phyloP scores from a whole-genome alignment of 2,797 vertebrate species.

The Paratrypauchen microcephalus region DNA sequence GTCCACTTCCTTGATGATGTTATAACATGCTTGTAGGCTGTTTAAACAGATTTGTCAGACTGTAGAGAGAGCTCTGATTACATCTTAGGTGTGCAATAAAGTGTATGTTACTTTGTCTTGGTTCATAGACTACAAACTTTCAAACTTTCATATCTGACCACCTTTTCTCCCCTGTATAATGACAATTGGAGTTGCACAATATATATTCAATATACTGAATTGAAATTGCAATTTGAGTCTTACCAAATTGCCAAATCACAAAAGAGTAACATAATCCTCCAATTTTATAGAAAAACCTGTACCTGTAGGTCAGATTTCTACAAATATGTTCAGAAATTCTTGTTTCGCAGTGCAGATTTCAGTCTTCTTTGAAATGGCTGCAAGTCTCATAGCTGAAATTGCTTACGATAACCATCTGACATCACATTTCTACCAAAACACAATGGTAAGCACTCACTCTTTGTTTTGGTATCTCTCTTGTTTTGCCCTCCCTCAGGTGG shows the following conservation, averaged over 20 bases:
- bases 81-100: not conserved
- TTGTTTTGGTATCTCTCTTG: not conserved
- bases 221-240: too few species aligned
- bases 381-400: not conserved
- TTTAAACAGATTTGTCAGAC: not conserved
- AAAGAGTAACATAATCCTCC: too few species aligned
- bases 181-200: not conserved
- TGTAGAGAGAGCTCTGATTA: not conserved
- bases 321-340: too few species aligned
- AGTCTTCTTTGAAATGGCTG: too few species aligned
- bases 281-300: too few species aligned
- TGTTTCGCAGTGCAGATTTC: too few species aligned
- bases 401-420: not conserved
- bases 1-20: not conserved
- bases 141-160: not conserved
- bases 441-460: not conserved
- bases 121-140: not conserved
- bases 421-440: not conserved
- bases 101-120: not conserved
- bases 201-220: too few species aligned
- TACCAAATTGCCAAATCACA: too few species aligned
- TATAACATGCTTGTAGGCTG: not conserved
- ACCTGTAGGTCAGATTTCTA: too few species aligned
- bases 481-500: slow-evolving; percentile 78
- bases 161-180: not conserved